Percentiles rank a stretch among this genome's conserved stretches.
Evolutionary conservation across 1,140 invertebrate species (phyloP).

Genomic region (Megalonaias nervosa): DNA sequence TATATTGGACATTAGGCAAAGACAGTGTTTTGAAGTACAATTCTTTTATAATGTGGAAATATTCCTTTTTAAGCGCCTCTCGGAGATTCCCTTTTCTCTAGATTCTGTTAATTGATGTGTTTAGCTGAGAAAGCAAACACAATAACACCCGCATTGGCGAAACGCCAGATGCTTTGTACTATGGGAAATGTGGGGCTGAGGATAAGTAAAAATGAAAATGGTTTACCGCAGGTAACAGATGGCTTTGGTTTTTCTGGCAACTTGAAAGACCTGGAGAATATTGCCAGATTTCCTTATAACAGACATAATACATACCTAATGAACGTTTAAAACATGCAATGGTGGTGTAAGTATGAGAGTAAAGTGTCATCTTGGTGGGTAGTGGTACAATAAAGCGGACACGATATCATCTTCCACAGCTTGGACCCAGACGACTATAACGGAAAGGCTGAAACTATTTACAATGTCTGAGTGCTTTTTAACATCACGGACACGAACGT

Average conservation of each 20-base stretch:
- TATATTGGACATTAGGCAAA: too few species aligned
- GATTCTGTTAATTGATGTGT: background rate
- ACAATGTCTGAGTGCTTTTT: too few species aligned
- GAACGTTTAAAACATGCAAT: conserved; percentile 2
- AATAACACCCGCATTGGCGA: background rate
- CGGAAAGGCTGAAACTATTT: too few species aligned
- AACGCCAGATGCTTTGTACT: background rate
- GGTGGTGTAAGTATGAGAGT: background rate
- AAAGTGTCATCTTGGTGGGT: background rate
- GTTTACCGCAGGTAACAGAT: conserved; percentile 10
- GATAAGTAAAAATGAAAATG: background rate
- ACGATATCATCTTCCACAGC: too few species aligned
- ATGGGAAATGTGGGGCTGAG: background rate
- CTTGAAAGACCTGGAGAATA: conserved; percentile 9
- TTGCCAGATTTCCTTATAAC: background rate
- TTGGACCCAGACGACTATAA: too few species aligned
- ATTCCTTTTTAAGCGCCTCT: background rate
- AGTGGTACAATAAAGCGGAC: conserved; percentile 1
- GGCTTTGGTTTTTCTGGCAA: conserved; percentile 4
- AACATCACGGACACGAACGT: too few species aligned
- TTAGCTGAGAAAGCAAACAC: background rate
- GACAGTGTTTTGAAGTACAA: too few species aligned
- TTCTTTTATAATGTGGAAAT: too few species aligned
- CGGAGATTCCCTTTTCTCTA: background rate
- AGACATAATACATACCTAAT: conserved; percentile 1